These are phyloP conservation scores for Papilio gigon DNA, from an alignment of 2,888 invertebrate genomes.

Conservation along the genomic window DNA sequence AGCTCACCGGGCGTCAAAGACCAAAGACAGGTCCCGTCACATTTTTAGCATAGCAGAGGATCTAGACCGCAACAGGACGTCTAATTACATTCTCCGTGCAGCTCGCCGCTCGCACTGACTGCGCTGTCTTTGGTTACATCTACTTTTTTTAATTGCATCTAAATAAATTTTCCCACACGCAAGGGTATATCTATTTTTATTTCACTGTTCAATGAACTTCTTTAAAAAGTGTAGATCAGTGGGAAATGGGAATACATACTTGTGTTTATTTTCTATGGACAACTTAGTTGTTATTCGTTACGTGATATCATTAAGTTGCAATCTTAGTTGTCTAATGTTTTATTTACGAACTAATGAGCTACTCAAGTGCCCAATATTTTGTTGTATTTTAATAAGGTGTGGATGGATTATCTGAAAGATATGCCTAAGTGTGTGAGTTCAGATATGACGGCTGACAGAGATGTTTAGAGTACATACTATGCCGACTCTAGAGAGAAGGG, in stretches of 20 bases:
- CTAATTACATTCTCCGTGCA: constrained; percentile 23
- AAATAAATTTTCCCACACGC: constrained; percentile 16
- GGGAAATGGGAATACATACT: not conserved
- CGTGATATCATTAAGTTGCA: too few species aligned
- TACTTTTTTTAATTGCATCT: not conserved
- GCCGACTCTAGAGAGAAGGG: too few species aligned
- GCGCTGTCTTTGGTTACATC: constrained; percentile 15
- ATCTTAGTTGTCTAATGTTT: too few species aligned
- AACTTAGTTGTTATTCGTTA: not conserved
- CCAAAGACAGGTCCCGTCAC: constrained; percentile 32
- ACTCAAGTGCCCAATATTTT: too few species aligned
- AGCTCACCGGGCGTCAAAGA: constrained; percentile 24
- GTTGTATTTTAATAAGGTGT: too few species aligned
- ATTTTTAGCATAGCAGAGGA: constrained; percentile 30
- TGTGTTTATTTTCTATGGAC: not conserved
- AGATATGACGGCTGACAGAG: too few species aligned
- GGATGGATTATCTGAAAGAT: too few species aligned
- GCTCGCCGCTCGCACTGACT: constrained; percentile 21
- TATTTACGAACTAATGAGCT: too few species aligned
- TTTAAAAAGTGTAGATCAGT: not conserved
- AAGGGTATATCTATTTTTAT: constrained; percentile 5
- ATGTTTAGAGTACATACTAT: too few species aligned
- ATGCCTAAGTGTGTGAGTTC: too few species aligned
- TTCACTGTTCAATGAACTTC: constrained; percentile 5
- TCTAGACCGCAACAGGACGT: constrained; percentile 34